These are phyloP conservation scores for Platyscapa corneri DNA, from an alignment of 1,140 invertebrate species.

Conservation along the genomic window DNA sequence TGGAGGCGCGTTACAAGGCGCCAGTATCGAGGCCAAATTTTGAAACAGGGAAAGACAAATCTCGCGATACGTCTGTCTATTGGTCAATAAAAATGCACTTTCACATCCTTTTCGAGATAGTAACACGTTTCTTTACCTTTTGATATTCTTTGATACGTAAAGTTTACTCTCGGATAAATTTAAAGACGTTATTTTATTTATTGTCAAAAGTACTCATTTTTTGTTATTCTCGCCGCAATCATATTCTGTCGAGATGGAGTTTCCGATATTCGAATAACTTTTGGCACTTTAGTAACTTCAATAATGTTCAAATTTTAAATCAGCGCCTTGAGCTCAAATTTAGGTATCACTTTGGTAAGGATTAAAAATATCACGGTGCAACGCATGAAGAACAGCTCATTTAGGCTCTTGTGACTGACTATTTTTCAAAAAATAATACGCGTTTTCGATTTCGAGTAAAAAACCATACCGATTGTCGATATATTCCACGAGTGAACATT, in stretches of 20 bases:
- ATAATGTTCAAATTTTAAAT: neutral
- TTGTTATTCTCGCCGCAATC: neutral
- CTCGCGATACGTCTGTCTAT: no score
- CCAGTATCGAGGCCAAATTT: neutral
- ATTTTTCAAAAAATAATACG: neutral
- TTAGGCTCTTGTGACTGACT: no score
- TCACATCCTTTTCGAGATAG: slow-evolving; percentile 8
- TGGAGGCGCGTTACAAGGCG: neutral
- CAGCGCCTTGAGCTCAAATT: neutral
- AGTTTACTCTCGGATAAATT: neutral
- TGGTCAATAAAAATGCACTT: neutral
- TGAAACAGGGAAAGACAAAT: neutral
- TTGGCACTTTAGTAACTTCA: neutral
- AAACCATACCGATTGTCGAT: no score
- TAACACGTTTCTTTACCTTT: slow-evolving; percentile 13
- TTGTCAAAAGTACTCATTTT: neutral
- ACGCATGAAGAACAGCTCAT: no score
- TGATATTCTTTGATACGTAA: neutral
- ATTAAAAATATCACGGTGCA: neutral
- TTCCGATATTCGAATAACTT: neutral
- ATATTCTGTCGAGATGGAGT: neutral
- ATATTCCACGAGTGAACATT: no score
- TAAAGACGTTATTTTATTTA: neutral
- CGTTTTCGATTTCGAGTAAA: no score
- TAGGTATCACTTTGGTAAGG: neutral